These are phyloP conservation scores for Microtus ochrogaster DNA, from an alignment of 2,113 vertebrate species.

Conservation along the genomic window DNA sequence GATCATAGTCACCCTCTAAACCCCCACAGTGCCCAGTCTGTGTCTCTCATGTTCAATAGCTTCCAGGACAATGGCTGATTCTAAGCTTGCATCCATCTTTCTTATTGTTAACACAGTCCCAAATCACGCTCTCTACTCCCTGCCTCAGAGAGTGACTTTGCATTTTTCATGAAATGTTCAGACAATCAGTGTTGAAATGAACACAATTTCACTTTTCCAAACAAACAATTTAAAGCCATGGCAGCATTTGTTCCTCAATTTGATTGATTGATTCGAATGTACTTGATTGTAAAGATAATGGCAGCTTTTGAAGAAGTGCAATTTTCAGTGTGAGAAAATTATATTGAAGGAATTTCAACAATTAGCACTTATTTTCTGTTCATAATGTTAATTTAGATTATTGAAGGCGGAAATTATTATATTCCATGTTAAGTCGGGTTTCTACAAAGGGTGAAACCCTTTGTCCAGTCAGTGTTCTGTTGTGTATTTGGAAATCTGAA, in stretches of 20 bases:
- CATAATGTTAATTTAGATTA: neutral
- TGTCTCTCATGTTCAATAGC: neutral
- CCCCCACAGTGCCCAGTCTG: neutral
- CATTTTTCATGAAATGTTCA: neutral
- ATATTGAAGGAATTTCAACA: constrained; percentile 8
- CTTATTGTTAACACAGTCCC: neutral
- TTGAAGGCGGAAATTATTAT: neutral
- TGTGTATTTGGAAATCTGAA: neutral
- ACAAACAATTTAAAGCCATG: neutral
- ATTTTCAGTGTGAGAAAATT: neutral
- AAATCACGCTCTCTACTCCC: neutral
- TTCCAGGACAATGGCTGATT: neutral
- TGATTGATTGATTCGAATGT: neutral
- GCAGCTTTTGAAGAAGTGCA: neutral
- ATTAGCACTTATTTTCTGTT: constrained; percentile 18
- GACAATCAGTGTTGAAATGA: neutral
- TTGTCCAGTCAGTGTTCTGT: neutral
- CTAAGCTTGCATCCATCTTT: neutral
- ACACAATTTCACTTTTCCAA: neutral
- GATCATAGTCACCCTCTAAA: neutral
- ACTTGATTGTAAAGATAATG: constrained; percentile 1
- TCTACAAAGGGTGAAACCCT: neutral
- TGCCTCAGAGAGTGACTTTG: neutral
- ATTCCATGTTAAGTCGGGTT: neutral
- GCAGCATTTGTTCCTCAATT: neutral